Evolutionary conservation across 2,797 vertebrate genomes (phyloP), one percentile per base, ranked within the genome.

Genomic region (Brachymystax lenok): DNA sequence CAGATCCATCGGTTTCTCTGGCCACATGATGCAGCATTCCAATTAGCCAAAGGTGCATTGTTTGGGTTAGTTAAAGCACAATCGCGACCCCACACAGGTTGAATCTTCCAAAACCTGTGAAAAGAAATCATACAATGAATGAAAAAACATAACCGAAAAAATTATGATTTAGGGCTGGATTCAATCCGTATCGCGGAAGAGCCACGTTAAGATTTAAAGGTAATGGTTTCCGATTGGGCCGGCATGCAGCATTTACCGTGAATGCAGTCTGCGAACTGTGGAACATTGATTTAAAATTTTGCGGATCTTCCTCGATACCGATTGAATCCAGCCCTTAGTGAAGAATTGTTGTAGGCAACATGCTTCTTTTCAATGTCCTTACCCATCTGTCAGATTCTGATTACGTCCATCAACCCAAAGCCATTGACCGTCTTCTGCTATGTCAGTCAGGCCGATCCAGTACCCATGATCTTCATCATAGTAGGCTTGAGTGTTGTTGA

Each of bases 401-500:
- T 85, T 80, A 30, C 83, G 76, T 73, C 88, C 81, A 59, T 88
- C 83, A 0, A 68, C 70, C 91, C 89, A 92, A 33, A 0, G 66
- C 89, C 88, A 88, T 0, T 0, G 21, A 1, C 10, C 5, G 4
- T 0, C 27, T 0, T 21, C 0, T 2, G 30, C 1, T 0, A 4
- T 35, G 56, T 30, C 67, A 71, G 8, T 79, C 66, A 93, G 75
- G 21, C 92, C 92, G 8, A 91, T 92, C 93, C 93, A 94, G 74
- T 92, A 94, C 3, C 89, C 91, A 0, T 90, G 71, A 0, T 1
- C 17, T 0, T 0, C 0, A 13, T 88, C 40, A 3, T 0, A 40
- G 80, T 91, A 92, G 10, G 0, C 0, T 0, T 2, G 0, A 0
- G 0, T 88, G 46, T 80, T 77, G 35, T 46, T 12, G 10, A 21